phyloP scores from a whole-genome alignment of 1,140 invertebrate species.

The Bombus confusus region DNA sequence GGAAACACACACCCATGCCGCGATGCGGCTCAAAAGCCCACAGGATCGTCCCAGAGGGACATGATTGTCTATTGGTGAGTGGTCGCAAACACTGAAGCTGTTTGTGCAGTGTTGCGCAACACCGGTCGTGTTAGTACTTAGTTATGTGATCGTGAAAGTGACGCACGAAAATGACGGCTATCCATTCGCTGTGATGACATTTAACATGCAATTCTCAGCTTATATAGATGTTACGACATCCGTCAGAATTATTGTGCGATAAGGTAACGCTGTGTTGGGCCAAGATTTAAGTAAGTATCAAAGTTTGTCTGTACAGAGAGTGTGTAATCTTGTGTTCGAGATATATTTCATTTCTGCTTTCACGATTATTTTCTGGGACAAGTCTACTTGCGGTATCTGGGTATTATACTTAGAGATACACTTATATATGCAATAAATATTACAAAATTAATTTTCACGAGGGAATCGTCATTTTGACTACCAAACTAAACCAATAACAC shows the following conservation, averaged over 20 bases:
- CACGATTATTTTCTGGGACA: background rate
- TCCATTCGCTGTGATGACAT: constrained; percentile 48
- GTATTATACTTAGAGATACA: background rate
- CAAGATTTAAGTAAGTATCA: constrained; percentile 8
- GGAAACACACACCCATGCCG: constrained; percentile 71
- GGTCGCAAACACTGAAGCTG: constrained; percentile 30
- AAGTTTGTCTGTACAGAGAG: constrained; percentile 20
- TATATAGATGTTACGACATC: constrained; percentile 23
- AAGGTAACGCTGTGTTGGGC: background rate
- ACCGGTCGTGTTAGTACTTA: constrained; percentile 56
- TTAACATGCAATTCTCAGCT: constrained; percentile 57
- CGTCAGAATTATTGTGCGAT: constrained; percentile 16
- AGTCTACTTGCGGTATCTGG: background rate
- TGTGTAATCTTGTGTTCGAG: background rate
- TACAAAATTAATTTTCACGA: background rate
- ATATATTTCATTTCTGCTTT: background rate
- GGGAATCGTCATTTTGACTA: too few species aligned
- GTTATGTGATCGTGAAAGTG: constrained; percentile 62
- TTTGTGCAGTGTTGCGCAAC: constrained; percentile 55
- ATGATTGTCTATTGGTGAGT: background rate
- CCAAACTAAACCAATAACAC: too few species aligned
- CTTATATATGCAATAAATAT: too few species aligned
- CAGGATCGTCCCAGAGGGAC: constrained; percentile 49
- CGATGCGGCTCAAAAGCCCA: constrained; percentile 65
- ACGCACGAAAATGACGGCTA: constrained; percentile 32